These are phyloP conservation scores for Harpalus rufipes DNA, from an alignment of 2,888 invertebrate species.

Conservation along the genomic window DNA sequence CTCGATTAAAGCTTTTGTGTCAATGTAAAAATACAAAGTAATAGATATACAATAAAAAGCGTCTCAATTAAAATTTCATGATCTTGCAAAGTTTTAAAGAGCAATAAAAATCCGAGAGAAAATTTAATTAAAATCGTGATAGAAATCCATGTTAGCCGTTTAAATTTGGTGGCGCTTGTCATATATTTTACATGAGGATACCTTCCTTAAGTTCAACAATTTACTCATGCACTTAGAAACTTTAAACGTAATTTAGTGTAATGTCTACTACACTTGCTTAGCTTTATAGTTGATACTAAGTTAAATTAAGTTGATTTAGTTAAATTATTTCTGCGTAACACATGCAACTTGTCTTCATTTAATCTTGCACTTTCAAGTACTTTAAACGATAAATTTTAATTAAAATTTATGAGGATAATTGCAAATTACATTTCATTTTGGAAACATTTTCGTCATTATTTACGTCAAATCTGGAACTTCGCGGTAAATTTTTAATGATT, in stretches of 20 bases:
- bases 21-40: no score
- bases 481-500: no score
- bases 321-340: conserved; percentile 23
- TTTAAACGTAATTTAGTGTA: conserved; percentile 36
- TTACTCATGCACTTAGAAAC: conserved; percentile 1
- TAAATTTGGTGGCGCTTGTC: no score
- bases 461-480: no score
- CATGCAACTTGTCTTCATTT: not conserved
- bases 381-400: no score
- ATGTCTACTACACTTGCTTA: conserved; percentile 32
- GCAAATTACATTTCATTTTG: no score
- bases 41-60: not conserved
- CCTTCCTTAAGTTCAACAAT: conserved; percentile 16
- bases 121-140: not conserved
- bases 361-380: not conserved
- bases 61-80: not conserved
- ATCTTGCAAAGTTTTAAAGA: not conserved
- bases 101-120: not conserved
- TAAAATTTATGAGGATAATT: no score
- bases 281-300: conserved; percentile 12
- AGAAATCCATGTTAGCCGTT: not conserved
- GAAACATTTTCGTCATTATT: no score
- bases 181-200: not conserved
- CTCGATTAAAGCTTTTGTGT: no score
- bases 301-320: no score